phyloP scores from a whole-genome alignment of 1,140 invertebrate species.

The Drosophila orena region DNA sequence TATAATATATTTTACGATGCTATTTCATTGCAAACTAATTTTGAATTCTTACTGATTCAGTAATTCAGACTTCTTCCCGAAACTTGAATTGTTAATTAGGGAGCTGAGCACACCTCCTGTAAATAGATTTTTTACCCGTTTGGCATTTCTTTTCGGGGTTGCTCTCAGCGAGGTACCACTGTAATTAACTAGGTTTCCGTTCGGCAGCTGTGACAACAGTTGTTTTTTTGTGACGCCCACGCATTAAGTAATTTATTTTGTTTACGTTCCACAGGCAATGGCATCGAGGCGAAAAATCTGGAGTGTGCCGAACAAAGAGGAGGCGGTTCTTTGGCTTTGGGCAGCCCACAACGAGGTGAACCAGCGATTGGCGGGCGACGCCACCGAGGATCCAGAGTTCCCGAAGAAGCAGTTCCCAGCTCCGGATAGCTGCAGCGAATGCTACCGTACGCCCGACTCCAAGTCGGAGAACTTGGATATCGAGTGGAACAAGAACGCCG shows the following conservation, averaged over 20 bases:
- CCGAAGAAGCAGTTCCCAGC: constrained; percentile 97
- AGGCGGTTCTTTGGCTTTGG: constrained; percentile 97
- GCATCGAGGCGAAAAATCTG: constrained; percentile 88
- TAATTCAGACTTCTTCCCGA: too few relatives aligned
- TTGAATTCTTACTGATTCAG: too few relatives aligned
- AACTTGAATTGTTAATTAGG: too few relatives aligned
- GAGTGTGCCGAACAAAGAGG: constrained; percentile 89
- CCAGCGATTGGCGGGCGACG: constrained; percentile 92
- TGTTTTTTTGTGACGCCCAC: constrained; percentile 1
- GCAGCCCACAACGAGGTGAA: constrained; percentile 97
- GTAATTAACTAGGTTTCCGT: constrained; percentile 9
- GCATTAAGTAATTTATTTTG: constrained; percentile 33
- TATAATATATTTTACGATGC: neutral
- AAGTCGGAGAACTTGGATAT: constrained; percentile 75
- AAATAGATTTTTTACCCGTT: too few relatives aligned
- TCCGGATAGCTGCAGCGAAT: constrained; percentile 88
- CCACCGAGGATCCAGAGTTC: constrained; percentile 95
- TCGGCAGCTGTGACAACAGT: constrained; percentile 53
- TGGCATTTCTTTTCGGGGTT: neutral
- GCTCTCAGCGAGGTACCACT: neutral
- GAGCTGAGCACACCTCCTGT: too few relatives aligned
- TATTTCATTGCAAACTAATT: too few relatives aligned
- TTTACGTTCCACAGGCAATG: constrained; percentile 87
- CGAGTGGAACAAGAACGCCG: constrained; percentile 89
- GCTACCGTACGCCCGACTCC: constrained; percentile 85